Conservation (phyloP, 2,797 vertebrate genomes). For the Darevskia nairensis region DNA sequence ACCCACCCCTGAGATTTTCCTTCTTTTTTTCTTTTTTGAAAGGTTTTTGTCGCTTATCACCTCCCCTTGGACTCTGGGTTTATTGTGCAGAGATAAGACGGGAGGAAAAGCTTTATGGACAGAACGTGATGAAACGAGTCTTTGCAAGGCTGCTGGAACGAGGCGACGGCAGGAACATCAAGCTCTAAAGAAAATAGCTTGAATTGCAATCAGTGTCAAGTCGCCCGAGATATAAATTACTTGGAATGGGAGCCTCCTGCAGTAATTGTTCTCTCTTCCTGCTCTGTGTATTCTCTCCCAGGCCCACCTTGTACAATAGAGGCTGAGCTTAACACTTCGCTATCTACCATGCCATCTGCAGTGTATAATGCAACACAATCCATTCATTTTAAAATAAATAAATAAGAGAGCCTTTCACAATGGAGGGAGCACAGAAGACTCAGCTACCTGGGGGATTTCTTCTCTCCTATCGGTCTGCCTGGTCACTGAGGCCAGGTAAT, state of each 20-base stretch:
- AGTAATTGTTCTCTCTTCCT: slow-evolving; percentile 10
- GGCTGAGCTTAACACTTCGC: background rate
- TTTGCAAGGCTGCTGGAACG: slow-evolving; percentile 11
- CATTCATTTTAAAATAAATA: background rate
- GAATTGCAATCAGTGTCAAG: slow-evolving; percentile 23
- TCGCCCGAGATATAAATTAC: slow-evolving; percentile 11
- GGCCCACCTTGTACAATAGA: no score
- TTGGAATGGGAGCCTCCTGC: rapidly evolving
- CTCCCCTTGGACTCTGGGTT: background rate
- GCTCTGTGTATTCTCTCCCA: background rate
- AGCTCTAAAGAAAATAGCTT: slow-evolving; percentile 34
- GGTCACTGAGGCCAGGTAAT: no score
- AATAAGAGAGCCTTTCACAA: background rate
- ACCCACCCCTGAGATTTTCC: background rate
- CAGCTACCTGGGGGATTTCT: no score
- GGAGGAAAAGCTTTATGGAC: background rate
- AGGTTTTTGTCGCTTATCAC: slow-evolving; percentile 1
- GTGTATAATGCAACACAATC: background rate
- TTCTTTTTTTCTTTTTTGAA: background rate
- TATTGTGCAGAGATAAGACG: slow-evolving; percentile 3
- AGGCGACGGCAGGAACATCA: slow-evolving; percentile 21
- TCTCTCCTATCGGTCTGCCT: no score
- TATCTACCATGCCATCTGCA: background rate
- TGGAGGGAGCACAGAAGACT: background rate
- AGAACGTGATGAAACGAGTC: background rate